Evolutionary conservation across 2,113 vertebrate species (phyloP), one percentile per base, ranked within the genome.

Genomic region (Burhinus bistriatus): DNA sequence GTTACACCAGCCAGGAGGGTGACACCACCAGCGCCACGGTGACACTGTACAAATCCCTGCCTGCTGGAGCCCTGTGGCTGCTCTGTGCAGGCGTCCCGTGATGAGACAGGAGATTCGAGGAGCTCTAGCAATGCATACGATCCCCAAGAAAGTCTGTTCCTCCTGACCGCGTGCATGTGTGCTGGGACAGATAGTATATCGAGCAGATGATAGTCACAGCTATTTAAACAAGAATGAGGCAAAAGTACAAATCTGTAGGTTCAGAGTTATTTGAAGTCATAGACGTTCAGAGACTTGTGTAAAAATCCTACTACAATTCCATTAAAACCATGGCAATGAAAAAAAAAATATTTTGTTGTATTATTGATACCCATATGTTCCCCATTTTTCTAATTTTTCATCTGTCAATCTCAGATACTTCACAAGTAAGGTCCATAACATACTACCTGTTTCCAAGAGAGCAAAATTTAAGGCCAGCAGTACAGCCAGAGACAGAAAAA

Each of bases 61-160:
- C 23, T 30, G 40, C 32, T 42, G 47, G 25, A 65, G 40, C 75
- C n/a, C 29, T 9, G 7, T 11, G 15, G 40, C 55, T 2, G 3
- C 55, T 64, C 78, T n/a, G 22, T 7, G 65, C 32, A 8, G n/a
- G 15, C 5, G 13, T 47, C 82, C 82, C 2, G 0, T 22, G 13
- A 4, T 2, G 25, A 72, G 38, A 19, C 16, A 6, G 45, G 58
- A 52, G 36, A 44, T n/a, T 21, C 1, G 1, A 77, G 77, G 64
- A 62, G 54, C 44, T 78, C 61, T 11, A 38, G 34, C 21, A 7
- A 32, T 9, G 19, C 18, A 0, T 26, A 8, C 0, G 0, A 2
- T 55, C 79, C 61, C 29, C 47, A 11, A 36, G 59, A n/a, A 77
- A 54, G 19, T 34, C 3, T 12, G 2, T 77, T 73, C 36, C 54